Evolutionary conservation across 30 jellyfish, hydroid and myxozoan genomes (phyloP), one percentile per base, ranked within the genome.

Genomic region (Aurelia sp.): DNA sequence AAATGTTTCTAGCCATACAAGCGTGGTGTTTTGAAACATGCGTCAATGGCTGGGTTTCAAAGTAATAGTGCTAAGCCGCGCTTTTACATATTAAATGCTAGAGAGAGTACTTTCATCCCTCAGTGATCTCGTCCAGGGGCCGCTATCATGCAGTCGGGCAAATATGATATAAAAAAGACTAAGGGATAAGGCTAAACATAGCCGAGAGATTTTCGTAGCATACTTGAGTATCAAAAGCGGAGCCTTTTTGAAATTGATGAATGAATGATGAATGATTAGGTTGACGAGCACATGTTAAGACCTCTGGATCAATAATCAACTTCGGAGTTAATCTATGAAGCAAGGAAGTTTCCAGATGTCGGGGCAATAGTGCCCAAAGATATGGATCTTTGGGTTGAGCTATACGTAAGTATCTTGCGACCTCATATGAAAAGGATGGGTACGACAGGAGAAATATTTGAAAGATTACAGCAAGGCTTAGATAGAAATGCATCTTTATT

Each of bases 31-130:
- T 44, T 44, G 55, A 44, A 44, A 44, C 55, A 44, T 10, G 55
- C 55, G 55, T 60, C 50, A 76, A 35, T 44, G 77, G 76, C 57
- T 78, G 89, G 71, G 41, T 16, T 37, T 66, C 71, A 78, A 78
- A 62, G 79, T 64, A 78, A 78, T 47, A 44, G 89, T 78, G 89
- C 60, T 78, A 78, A 78, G 79, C 79, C 89, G 13, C 40, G 79
- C 66, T 62, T 55, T 55, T 18, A 15, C 63, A 9, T 18, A 18
- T 44, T 20, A 64, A 62, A 35, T 60, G 66, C 8, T 17, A 33
- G 78, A 31, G 66, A 35, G 57, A 63, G 79, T 78, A 40, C 71
- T 19, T n/a, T 78, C 79, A 61, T 61, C 68, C 72, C 15, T 6
- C 62, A 23, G 71, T 66, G n/a, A 27, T 19, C 20, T 78, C 44